These are phyloP conservation scores for Ditula angustiorana DNA, from an alignment of 2,888 invertebrate species.

Conservation along the genomic window DNA sequence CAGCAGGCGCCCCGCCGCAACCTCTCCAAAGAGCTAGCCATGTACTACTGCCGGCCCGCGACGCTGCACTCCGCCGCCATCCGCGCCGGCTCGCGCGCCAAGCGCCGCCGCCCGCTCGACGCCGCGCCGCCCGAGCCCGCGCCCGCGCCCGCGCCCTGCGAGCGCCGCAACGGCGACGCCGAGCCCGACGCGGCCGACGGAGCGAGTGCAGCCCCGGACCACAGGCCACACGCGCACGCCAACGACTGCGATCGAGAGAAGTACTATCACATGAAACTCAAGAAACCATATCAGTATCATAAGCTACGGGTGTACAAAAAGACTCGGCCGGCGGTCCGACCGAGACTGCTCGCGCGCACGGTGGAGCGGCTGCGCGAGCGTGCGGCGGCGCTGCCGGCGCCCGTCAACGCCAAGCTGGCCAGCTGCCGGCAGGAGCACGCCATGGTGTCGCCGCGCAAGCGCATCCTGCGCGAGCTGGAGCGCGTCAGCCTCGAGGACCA, in stretches of 20 bases:
- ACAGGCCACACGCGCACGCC: constrained; percentile 51
- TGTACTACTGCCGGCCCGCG: constrained; percentile 88
- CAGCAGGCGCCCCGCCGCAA: constrained; percentile 91
- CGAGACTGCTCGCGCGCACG: constrained; percentile 66
- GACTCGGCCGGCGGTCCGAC: constrained; percentile 66
- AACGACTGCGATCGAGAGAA: constrained; percentile 73
- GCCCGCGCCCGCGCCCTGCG: constrained; percentile 54
- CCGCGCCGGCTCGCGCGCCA: constrained; percentile 77
- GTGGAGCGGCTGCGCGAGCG: constrained; percentile 73
- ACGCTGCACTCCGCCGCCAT: constrained; percentile 74
- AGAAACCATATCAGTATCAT: constrained; percentile 82
- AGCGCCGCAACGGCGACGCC: constrained; percentile 48
- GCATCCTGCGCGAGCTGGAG: constrained; percentile 93
- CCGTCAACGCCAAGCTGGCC: constrained; percentile 76
- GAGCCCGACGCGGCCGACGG: constrained; percentile 52
- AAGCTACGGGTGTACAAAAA: constrained; percentile 81
- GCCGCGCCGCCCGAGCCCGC: constrained; percentile 53
- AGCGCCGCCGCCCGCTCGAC: constrained; percentile 89
- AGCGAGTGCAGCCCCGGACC: constrained; percentile 41
- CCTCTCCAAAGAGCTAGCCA: constrained; percentile 90
- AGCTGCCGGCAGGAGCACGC: constrained; percentile 79
- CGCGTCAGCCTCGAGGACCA: constrained; percentile 90
- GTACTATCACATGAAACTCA: constrained; percentile 81
- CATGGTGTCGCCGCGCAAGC: constrained; percentile 93
- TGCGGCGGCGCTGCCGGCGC: constrained; percentile 67